Conservation (phyloP, 2,797 vertebrate species). For the Phrynocephalus forsythii region DNA sequence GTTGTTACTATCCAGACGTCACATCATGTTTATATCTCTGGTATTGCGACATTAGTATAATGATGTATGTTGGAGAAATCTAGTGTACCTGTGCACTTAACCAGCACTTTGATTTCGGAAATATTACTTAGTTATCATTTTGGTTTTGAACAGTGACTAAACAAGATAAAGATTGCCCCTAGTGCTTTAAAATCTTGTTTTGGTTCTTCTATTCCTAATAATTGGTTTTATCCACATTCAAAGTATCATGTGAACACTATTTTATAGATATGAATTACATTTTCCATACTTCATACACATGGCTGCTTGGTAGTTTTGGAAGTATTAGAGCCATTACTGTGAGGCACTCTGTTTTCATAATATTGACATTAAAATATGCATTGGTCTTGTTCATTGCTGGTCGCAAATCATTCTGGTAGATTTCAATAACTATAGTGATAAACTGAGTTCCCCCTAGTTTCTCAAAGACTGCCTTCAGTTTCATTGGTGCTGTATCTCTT, state of each 20-base stretch:
- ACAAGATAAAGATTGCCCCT: neutral
- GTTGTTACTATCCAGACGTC: neutral
- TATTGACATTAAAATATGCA: neutral
- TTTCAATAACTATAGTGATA: neutral
- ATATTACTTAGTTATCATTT: neutral
- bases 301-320: neutral
- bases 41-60: neutral
- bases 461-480: conserved; percentile 19
- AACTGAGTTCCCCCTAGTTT: neutral
- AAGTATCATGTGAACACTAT: neutral
- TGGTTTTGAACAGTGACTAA: neutral
- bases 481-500: neutral
- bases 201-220: neutral
- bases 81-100: neutral
- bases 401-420: neutral
- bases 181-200: neutral
- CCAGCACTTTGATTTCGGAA: neutral
- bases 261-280: neutral
- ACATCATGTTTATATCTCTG: neutral
- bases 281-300: neutral
- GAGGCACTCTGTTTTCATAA: conserved; percentile 6
- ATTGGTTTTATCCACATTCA: neutral
- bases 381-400: neutral
- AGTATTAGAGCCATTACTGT: neutral
- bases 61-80: neutral